Conservation (phyloP, 2,113 vertebrate species). For the Cercocebus atys region DNA sequence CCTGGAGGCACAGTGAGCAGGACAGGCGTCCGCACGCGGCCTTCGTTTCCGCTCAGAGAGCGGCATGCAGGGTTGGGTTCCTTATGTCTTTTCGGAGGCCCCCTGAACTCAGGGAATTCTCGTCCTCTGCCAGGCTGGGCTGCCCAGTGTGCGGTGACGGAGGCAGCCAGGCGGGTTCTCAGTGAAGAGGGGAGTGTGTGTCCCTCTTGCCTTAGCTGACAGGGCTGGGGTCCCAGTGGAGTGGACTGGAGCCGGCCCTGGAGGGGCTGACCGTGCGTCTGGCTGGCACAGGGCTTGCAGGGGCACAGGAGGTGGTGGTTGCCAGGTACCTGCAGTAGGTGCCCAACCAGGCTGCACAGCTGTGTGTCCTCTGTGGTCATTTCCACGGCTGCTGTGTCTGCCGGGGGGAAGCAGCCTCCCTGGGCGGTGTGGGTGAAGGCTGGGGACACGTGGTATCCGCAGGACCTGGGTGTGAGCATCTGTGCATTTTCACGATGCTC, state of each 20-base stretch:
- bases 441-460: neutral
- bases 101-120: neutral
- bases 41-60: accelerated
- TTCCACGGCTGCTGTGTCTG: neutral
- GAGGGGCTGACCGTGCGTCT: neutral
- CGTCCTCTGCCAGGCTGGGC: neutral
- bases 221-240: too few species aligned
- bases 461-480: too few species aligned
- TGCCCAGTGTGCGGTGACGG: too few species aligned
- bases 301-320: neutral
- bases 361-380: neutral
- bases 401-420: neutral
- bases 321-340: neutral
- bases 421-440: accelerated
- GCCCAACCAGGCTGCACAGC: too few species aligned
- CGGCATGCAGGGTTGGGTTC: accelerated
- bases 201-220: neutral
- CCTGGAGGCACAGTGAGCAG: neutral
- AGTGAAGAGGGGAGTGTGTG: accelerated
- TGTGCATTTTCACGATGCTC: too few species aligned
- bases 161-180: neutral
- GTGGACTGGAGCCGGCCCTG: neutral
- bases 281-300: neutral
- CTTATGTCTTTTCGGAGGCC: neutral
- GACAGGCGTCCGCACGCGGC: neutral